phyloP scores from a whole-genome alignment of 1,140 invertebrate genomes.

The Diorhabda elongata region DNA sequence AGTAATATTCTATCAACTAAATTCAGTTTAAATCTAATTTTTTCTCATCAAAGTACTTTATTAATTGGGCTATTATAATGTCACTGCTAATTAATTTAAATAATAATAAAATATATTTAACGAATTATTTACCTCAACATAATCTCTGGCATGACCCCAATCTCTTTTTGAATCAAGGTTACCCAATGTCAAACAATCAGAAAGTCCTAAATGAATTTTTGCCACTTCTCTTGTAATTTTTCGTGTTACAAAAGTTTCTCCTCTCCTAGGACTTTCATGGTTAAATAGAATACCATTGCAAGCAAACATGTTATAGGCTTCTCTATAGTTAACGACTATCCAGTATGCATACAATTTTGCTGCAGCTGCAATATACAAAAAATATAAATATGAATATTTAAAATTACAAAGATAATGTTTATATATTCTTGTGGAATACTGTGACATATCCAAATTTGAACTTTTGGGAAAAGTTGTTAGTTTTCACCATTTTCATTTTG shows the following conservation, averaged over 20 bases:
- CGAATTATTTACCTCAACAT: conserved; percentile 75
- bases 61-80: too few relatives aligned
- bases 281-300: conserved; percentile 99
- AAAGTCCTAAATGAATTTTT: conserved; percentile 86
- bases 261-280: conserved; percentile 96
- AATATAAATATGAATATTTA: conserved; percentile 7
- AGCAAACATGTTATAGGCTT: conserved; percentile 97
- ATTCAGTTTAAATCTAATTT: too few relatives aligned
- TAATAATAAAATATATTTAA: too few relatives aligned
- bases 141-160: conserved; percentile 99
- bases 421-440: too few relatives aligned
- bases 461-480: too few relatives aligned
- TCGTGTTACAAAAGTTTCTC: conserved; percentile 98
- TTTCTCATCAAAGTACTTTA: too few relatives aligned
- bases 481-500: too few relatives aligned
- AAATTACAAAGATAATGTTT: too few relatives aligned
- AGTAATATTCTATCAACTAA: too few relatives aligned
- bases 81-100: too few relatives aligned
- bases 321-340: conserved; percentile 97
- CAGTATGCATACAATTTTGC: conserved; percentile 98
- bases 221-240: conserved; percentile 98
- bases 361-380: conserved; percentile 66
- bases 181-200: conserved; percentile 86
- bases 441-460: too few relatives aligned
- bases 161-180: conserved; percentile 95